These are phyloP conservation scores for Adelges cooleyi DNA, from an alignment of 1,140 invertebrate species.

Conservation along the genomic window DNA sequence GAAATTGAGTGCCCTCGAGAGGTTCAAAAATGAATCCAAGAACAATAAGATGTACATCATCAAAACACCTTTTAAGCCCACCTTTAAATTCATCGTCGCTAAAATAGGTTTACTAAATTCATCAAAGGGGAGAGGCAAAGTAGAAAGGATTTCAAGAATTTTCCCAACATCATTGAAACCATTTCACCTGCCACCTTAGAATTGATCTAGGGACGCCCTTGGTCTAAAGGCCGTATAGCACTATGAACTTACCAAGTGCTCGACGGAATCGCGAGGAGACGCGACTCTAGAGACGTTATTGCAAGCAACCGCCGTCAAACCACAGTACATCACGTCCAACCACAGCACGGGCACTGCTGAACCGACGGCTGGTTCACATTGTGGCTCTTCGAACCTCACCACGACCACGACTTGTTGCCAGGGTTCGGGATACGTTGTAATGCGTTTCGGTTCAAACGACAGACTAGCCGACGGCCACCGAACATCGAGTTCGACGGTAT, in stretches of 20 bases:
- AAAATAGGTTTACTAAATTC: no score
- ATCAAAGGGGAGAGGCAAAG: no score
- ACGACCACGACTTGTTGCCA: conserved; percentile 45
- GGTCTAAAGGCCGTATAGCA: no score
- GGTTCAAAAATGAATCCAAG: no score
- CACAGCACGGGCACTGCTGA: conserved; percentile 54
- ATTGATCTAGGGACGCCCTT: no score
- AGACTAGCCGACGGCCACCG: conserved; percentile 63
- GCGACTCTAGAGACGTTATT: conserved; percentile 36
- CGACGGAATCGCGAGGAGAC: neutral
- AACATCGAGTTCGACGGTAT: conserved; percentile 47
- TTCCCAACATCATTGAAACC: no score
- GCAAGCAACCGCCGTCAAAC: conserved; percentile 45
- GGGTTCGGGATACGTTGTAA: conserved; percentile 60
- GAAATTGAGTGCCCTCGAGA: no score
- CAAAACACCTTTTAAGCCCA: no score
- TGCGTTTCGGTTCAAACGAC: conserved; percentile 54
- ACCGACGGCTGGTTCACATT: conserved; percentile 43
- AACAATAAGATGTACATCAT: no score
- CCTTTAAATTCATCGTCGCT: no score
- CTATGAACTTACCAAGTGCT: conserved; percentile 4
- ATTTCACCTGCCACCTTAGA: no score
- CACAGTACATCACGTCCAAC: conserved; percentile 64
- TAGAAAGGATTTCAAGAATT: no score
- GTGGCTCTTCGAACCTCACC: conserved; percentile 47